Conservation (phyloP, 1,140 invertebrate genomes). For the Chelonus insularis region DNA sequence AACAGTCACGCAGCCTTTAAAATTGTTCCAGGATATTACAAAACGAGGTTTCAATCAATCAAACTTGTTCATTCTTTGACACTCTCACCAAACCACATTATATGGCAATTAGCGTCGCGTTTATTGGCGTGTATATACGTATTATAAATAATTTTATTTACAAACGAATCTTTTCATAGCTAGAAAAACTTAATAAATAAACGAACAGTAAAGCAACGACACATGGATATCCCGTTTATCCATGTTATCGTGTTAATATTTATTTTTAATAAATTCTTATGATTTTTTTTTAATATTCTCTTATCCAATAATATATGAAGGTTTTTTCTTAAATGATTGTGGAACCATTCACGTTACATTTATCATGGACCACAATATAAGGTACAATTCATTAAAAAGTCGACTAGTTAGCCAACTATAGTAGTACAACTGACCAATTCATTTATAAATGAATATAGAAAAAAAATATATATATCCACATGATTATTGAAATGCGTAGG, state of each 20-base stretch:
- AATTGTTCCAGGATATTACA: not conserved
- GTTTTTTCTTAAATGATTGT: not conserved
- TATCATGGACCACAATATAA: constrained; percentile 3
- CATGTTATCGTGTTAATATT: not conserved
- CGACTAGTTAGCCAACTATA: not conserved
- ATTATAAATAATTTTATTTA: constrained; percentile 20
- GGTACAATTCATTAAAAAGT: constrained; percentile 13
- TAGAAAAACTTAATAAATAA: constrained; percentile 20
- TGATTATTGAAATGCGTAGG: constrained; percentile 18
- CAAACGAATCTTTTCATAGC: constrained; percentile 1
- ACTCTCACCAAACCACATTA: constrained; percentile 8
- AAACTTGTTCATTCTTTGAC: not conserved
- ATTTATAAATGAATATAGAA: constrained; percentile 29
- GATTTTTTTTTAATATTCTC: not conserved
- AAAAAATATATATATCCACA: constrained; percentile 36
- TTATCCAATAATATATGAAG: not conserved
- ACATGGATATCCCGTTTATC: not conserved
- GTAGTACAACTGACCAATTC: not conserved
- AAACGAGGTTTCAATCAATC: not conserved
- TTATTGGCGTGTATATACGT: constrained; percentile 9
- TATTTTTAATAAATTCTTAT: not conserved
- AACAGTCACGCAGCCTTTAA: constrained; percentile 7
- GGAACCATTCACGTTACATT: not conserved
- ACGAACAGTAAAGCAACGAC: not conserved
- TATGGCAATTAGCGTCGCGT: constrained; percentile 17